Percentiles rank a stretch among this genome's conserved stretches.
phyloP scores from a whole-genome alignment of 2,797 vertebrate genomes.

The Pipistrellus kuhlii region DNA sequence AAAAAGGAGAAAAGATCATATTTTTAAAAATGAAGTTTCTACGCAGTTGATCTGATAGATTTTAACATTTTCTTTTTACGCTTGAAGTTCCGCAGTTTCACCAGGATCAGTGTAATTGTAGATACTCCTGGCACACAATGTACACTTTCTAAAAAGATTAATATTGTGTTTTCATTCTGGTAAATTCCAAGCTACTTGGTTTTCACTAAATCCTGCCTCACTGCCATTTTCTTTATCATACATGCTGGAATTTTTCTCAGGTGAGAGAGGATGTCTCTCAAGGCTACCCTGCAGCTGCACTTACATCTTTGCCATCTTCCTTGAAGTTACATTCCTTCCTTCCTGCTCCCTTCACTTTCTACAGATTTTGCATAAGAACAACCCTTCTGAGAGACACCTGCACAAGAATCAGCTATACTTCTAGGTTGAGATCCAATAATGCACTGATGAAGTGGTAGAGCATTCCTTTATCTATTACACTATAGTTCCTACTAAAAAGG shows the following conservation, averaged over 20 bases:
- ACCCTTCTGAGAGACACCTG: background rate
- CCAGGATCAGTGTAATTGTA: background rate
- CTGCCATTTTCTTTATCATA: background rate
- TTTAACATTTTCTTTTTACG: constrained; percentile 23
- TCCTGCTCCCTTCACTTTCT: background rate
- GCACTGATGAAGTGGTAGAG: background rate
- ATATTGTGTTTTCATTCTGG: background rate
- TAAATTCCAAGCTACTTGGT: background rate
- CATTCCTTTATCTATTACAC: background rate
- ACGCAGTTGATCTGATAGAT: background rate
- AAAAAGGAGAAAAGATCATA: background rate
- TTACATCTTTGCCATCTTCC: background rate
- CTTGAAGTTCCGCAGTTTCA: background rate
- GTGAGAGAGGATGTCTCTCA: background rate
- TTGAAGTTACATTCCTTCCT: background rate
- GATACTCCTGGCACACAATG: background rate
- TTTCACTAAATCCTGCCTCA: background rate
- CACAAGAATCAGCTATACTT: background rate
- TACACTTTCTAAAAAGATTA: background rate
- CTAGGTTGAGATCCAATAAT: background rate
- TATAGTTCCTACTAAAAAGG: background rate
- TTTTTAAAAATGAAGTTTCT: background rate
- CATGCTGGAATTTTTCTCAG: background rate
- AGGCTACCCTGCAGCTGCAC: background rate
- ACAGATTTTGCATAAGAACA: background rate